Percentiles rank a stretch among this genome's conserved stretches.
phyloP scores from a whole-genome alignment of 1,140 invertebrate species.

The Anoplolepis gracilipes region DNA sequence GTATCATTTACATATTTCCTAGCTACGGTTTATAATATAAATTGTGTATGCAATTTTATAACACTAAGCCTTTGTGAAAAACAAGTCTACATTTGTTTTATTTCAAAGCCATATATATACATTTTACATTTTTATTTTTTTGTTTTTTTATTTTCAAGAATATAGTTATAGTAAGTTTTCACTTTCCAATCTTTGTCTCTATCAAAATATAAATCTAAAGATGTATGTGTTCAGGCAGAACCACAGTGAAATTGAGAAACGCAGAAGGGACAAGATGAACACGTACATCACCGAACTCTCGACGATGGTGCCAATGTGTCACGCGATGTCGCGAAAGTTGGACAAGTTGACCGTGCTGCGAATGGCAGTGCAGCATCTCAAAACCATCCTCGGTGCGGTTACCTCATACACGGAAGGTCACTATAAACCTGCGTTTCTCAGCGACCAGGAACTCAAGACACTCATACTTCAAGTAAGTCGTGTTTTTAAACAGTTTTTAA shows the following conservation, averaged over 20 bases:
- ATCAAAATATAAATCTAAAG: neutral
- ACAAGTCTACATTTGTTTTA: neutral
- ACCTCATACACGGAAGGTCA: slow-evolving; percentile 93
- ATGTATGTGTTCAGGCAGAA: slow-evolving; percentile 89
- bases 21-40: neutral
- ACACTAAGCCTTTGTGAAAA: too few species aligned
- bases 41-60: neutral
- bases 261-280: slow-evolving; percentile 98
- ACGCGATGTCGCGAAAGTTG: slow-evolving; percentile 95
- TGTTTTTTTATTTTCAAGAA: neutral
- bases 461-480: slow-evolving; percentile 90
- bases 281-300: slow-evolving; percentile 97
- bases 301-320: slow-evolving; percentile 96
- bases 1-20: slow-evolving; percentile 1
- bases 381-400: slow-evolving; percentile 91
- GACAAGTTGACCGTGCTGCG: slow-evolving; percentile 97
- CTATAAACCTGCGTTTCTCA: slow-evolving; percentile 95
- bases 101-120: neutral
- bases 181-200: neutral
- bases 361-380: slow-evolving; percentile 97
- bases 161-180: neutral
- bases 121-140: too few species aligned
- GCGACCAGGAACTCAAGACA: slow-evolving; percentile 95
- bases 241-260: slow-evolving; percentile 98
- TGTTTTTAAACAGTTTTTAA: neutral